Evolutionary conservation across 2,797 vertebrate genomes (phyloP).

Genomic region (Alexandromys oeconomus): DNA sequence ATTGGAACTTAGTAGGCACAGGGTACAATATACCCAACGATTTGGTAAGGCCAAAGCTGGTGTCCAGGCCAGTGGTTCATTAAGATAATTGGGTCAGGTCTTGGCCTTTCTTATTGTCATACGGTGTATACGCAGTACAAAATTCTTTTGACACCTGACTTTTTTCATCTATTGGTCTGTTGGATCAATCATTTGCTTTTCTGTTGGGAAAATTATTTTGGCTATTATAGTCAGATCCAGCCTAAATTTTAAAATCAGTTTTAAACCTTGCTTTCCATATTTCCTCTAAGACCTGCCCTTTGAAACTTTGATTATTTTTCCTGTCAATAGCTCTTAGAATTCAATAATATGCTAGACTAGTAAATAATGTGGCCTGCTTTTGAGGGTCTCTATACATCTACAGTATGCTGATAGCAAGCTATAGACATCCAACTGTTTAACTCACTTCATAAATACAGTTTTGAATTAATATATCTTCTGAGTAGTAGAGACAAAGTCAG

Average conservation of each 20-base stretch:
- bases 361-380: neutral
- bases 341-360: neutral
- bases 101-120: neutral
- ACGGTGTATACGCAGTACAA: neutral
- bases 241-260: neutral
- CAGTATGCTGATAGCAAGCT: slow-evolving; percentile 14
- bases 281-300: neutral
- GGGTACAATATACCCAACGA: slow-evolving; percentile 4
- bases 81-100: slow-evolving; percentile 7
- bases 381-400: neutral
- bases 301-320: slow-evolving; percentile 8
- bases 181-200: slow-evolving; percentile 48
- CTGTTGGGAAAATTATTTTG: slow-evolving; percentile 24
- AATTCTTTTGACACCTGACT: neutral
- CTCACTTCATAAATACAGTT: slow-evolving; percentile 8
- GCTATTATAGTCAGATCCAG: slow-evolving; percentile 7
- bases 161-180: neutral
- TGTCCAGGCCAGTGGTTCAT: slow-evolving; percentile 11
- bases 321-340: slow-evolving; percentile 1
- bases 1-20: slow-evolving; percentile 24
- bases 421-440: neutral
- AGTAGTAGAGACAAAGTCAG: neutral
- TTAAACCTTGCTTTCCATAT: neutral
- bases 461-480: slow-evolving; percentile 50
- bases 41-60: slow-evolving; percentile 43